These are phyloP conservation scores for Drosophila ezoana DNA, from an alignment of 2,888 invertebrate genomes.

Conservation along the genomic window DNA sequence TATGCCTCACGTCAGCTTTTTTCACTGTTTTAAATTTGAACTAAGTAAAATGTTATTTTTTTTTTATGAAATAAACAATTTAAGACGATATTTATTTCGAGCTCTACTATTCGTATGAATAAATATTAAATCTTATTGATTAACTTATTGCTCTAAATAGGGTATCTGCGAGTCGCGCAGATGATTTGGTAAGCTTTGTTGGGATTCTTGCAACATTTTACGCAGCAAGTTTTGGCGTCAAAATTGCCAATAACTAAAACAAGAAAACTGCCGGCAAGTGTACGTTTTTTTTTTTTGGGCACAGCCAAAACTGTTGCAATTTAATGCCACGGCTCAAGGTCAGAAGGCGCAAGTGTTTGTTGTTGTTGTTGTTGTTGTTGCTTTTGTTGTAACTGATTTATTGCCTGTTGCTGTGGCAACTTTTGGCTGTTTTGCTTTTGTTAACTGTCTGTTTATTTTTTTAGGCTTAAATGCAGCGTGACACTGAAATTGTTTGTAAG, in stretches of 20 bases:
- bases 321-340: slow-evolving; percentile 73
- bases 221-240: slow-evolving; percentile 26
- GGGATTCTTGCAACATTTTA: slow-evolving; percentile 70
- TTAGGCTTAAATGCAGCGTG: slow-evolving; percentile 56
- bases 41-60: no score
- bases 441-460: slow-evolving; percentile 23
- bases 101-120: no score
- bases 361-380: slow-evolving; percentile 36
- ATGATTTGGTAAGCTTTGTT: background rate
- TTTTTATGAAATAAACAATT: no score
- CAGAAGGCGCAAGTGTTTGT: slow-evolving; percentile 52
- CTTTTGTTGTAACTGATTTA: slow-evolving; percentile 49
- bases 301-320: slow-evolving; percentile 62
- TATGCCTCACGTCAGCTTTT: no score
- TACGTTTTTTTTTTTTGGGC: slow-evolving; percentile 30
- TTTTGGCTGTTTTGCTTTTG: slow-evolving; percentile 42
- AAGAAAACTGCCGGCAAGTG: slow-evolving; percentile 35
- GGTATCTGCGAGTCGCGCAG: slow-evolving; percentile 10
- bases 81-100: no score
- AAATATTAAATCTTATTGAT: no score
- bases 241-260: slow-evolving; percentile 45
- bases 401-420: slow-evolving; percentile 51
- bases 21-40: background rate
- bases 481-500: slow-evolving; percentile 62
- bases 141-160: no score